Conservation (phyloP, 2,888 invertebrate species). For the Hydraecia micacea region DNA sequence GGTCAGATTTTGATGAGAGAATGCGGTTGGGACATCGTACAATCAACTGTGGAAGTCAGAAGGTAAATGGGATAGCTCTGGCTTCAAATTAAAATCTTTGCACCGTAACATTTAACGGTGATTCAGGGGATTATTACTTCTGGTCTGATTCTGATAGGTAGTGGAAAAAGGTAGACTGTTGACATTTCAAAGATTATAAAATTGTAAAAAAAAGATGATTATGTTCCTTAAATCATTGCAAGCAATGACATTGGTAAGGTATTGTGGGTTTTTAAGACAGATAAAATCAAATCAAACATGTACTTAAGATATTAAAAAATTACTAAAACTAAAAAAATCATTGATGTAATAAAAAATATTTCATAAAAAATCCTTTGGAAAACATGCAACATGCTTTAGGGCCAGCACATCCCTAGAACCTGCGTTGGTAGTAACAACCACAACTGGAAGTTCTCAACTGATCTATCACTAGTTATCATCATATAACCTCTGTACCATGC, state of each 20-base stretch:
- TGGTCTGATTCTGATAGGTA: not conserved
- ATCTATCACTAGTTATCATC: slow-evolving; percentile 72
- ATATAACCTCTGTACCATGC: slow-evolving; percentile 81
- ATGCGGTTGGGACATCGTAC: slow-evolving; percentile 55
- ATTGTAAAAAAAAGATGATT: no score
- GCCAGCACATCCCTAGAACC: slow-evolving; percentile 82
- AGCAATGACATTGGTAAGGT: not conserved
- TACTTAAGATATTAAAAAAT: slow-evolving; percentile 28
- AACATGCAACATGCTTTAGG: slow-evolving; percentile 69
- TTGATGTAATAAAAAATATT: slow-evolving; percentile 5
- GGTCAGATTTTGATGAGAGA: slow-evolving; percentile 71
- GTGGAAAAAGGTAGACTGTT: not conserved
- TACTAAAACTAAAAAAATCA: slow-evolving; percentile 41
- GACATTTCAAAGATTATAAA: not conserved
- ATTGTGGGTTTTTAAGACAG: no score
- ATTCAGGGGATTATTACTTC: slow-evolving; percentile 38
- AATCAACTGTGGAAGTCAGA: slow-evolving; percentile 57
- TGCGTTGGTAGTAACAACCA: slow-evolving; percentile 81
- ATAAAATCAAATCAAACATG: not conserved
- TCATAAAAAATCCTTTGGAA: slow-evolving; percentile 4
- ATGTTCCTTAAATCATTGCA: not conserved
- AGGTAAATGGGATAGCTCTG: slow-evolving; percentile 53
- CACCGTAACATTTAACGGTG: slow-evolving; percentile 7
- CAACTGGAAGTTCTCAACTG: slow-evolving; percentile 81
- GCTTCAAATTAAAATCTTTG: slow-evolving; percentile 56